Evolutionary conservation across 1,140 invertebrate genomes (phyloP).

Genomic region (Bombus pascuorum): DNA sequence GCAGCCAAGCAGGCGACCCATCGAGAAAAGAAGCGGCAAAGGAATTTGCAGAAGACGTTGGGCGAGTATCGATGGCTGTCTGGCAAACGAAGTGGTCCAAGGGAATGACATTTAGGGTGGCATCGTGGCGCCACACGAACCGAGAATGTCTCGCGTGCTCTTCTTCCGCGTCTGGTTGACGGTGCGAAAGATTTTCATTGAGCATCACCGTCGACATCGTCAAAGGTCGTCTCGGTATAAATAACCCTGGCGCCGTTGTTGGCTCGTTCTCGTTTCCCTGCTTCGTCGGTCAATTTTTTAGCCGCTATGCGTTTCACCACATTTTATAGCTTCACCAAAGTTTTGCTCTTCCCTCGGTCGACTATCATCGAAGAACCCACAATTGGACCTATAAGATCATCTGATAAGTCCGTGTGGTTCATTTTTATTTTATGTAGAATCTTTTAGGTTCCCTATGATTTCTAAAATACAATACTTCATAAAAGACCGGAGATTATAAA

Average conservation of each 20-base stretch:
- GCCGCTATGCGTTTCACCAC: slow-evolving; percentile 5
- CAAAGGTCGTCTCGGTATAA: slow-evolving; percentile 73
- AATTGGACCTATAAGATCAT: not conserved
- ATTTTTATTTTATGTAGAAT: too few relatives aligned
- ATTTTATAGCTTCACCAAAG: not conserved
- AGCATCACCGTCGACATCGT: slow-evolving; percentile 62
- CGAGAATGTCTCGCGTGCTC: slow-evolving; percentile 13
- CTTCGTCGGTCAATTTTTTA: slow-evolving; percentile 51
- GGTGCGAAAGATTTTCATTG: slow-evolving; percentile 64
- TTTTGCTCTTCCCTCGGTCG: not conserved
- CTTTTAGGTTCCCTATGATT: too few relatives aligned
- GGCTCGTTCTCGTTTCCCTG: slow-evolving; percentile 59
- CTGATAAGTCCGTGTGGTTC: not conserved
- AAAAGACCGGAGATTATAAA: too few relatives aligned
- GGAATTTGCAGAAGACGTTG: not conserved
- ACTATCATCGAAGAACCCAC: not conserved
- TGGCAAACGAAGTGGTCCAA: slow-evolving; percentile 1
- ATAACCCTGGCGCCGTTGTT: slow-evolving; percentile 71
- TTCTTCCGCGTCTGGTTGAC: slow-evolving; percentile 52
- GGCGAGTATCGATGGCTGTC: not conserved
- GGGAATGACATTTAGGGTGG: slow-evolving; percentile 59
- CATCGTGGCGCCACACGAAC: slow-evolving; percentile 37
- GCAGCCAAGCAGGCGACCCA: not conserved
- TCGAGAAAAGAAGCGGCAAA: not conserved
- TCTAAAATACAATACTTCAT: too few relatives aligned